Base-by-base conservation (phyloP, 2,888 invertebrate species). In the Himalopsyche kuldschensis region DNA sequence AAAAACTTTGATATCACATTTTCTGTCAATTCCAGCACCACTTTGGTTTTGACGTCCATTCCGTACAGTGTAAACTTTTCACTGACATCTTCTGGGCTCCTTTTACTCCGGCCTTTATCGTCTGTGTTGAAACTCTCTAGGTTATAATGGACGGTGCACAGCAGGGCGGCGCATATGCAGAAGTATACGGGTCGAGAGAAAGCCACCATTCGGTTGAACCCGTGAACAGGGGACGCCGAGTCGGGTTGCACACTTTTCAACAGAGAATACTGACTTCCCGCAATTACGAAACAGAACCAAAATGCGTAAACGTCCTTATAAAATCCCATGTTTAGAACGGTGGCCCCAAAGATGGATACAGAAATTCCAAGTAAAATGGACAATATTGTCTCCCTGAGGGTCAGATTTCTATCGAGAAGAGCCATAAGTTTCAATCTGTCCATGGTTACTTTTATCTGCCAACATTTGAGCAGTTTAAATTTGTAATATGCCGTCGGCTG, bases 181-280 rank as follows among this genome's bases (percentile, higher is more conserved):
- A 98, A 99, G 90, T 99, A 99, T 20, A 98, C 95, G 5, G 99
- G 97, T 85, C 98, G 93, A 30, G 97, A 97, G 89, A 97, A 98
- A 47, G 97, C 96, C 48, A 98, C 97, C 87, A 98, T 95, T 88
- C 97, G 95, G 89, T 99, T 99, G 89, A 98, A 99, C 15, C 99
- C 99, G 90, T 99, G 99, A 55, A 98, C 98, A 0, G 99, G 99
- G 2, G 99, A 99, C 0, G 99, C 97, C 0, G 99, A 98, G 90
- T 99, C 99, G 0, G 99, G 99, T 89, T 99, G 99, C 1, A 99
- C 99, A 87, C 98, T 98, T 91, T 99, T 99, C 86, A 99, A 91
- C 87, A 99, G 91, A 0, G 98, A 98, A 90, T 99, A 99, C 90
- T 99, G 99, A 88, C 98, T 98, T 20, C 98, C 96, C 0, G 99